Base-by-base conservation (phyloP, 2,888 invertebrate genomes). In the Crepidodera aurea region DNA sequence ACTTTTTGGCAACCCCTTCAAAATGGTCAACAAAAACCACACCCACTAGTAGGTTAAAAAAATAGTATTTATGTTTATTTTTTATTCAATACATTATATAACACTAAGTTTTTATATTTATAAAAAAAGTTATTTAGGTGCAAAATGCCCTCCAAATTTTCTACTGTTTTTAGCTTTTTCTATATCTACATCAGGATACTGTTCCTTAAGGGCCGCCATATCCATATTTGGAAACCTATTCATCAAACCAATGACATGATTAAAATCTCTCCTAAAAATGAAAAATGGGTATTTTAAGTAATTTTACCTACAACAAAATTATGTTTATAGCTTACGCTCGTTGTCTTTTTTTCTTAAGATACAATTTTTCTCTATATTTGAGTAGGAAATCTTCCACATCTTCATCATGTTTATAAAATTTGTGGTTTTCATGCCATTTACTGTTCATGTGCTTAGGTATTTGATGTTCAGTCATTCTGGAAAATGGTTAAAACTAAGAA, bases 201-300 rank as follows among this genome's bases (percentile, higher is more conserved):
- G 85, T 62, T 86, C 83, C 76, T 88, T 87, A 16, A 95, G 75
- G 55, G 87, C 83, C 60, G 89, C 87, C 77, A 88, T 77, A 75
- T 92, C 90, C 79, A 92, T 81, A 75, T 94, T 84, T 1, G 94
- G 94, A 80, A 91, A 94, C 39, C 88, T 84, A 67, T 89, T 89
- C 18, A 94, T 73, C 56, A 92, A 78, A 66, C 87, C 86, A 79
- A 87, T 86, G 0, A 89, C 89, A 77, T 90, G 88, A 73, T 87
- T 88, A 63, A 84, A 86, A 51, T 88, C 83, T 66, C 89, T 83
- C 64, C 84, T 85, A 65, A 62, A 80, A 82, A 55, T 66, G 61
- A 62, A 61, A 29, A n/a, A n/a, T n/a, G n/a, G n/a, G n/a, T n/a
- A n/a, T n/a, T n/a, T n/a, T n/a, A n/a, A n/a, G n/a, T n/a, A n/a